Evolutionary conservation across 2,113 vertebrate genomes (phyloP), one percentile per base, ranked within the genome.

Genomic region (Serilophus lunatus): DNA sequence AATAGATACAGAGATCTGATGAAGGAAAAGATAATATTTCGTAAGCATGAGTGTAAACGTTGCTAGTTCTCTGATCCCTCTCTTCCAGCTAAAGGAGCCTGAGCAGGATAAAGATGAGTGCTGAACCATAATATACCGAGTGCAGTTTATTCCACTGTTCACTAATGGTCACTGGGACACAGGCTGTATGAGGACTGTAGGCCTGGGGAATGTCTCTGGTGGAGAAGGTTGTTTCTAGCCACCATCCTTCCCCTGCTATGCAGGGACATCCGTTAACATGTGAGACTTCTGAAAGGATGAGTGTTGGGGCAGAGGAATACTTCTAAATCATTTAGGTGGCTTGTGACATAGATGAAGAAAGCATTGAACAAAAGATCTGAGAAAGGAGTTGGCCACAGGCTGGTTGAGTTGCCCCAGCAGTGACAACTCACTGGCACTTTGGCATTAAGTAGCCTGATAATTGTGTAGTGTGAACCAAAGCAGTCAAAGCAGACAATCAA

Each of bases 261-360:
- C 33, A 8, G 4, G 13, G 35, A 25, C 44, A 60, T 24, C 20
- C 2, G 4, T 6, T 89, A 22, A 35, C 1, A 0, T 13, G 3
- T 25, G 24, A 7, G 24, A 33, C 42, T 69, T 81, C 7, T 50
- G 38, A 87, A 71, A 54, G 18, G 10, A 33, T 51, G 22, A 54
- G 16, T 90, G 42, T 18, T 76, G 51, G 13, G 40, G 36, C 63
- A 80, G 51, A 82, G 11, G 13, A 2, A 3, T 77, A 18, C 19
- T 26, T 79, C 61, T 76, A 35, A 76, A 38, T 19, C 42, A 13
- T 54, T 72, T 69, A 13, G 10, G 13, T 75, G 35, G 7, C 26
- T 75, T 82, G 42, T 75, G 26, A 29, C 68, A 26, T 56, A 47
- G 17, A n/a, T 25, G 33, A 74, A 45, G 24, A 51, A 88, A 44